Evolutionary conservation across 2,113 vertebrate species (phyloP).

Genomic region (Tricholaema leucomelas): DNA sequence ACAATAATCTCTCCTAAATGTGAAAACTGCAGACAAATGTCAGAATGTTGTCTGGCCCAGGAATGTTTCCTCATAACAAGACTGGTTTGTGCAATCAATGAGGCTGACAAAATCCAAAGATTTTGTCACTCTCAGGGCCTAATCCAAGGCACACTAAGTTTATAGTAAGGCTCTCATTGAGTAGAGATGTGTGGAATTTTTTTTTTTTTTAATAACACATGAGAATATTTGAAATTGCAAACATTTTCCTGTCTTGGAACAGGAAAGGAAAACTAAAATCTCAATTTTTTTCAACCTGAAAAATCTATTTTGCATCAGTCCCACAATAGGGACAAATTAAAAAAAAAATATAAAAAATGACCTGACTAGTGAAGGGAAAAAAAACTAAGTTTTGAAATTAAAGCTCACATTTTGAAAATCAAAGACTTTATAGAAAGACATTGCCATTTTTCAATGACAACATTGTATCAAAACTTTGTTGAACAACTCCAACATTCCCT

Average conservation of each 20-base stretch:
- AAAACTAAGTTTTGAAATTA: not conserved
- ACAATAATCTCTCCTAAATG: conserved; percentile 55
- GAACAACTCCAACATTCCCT: not conserved
- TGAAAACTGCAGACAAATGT: conserved; percentile 62
- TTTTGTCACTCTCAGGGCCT: conserved; percentile 35
- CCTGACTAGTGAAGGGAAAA: not conserved
- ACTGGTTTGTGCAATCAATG: conserved; percentile 64
- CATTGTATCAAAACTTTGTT: not conserved
- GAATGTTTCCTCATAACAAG: conserved; percentile 60
- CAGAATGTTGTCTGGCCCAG: conserved; percentile 30
- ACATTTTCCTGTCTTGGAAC: not conserved
- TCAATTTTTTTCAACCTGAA: not conserved
- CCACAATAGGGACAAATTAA: not conserved
- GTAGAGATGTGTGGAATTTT: not conserved
- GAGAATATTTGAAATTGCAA: conserved; percentile 9
- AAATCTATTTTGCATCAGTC: not conserved
- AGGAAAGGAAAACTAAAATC: not conserved
- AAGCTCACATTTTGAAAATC: not conserved
- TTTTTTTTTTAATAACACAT: not conserved
- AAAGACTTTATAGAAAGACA: not conserved
- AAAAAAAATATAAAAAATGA: not conserved
- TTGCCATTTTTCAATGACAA: not conserved
- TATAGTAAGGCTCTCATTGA: conserved; percentile 48
- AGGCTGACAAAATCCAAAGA: conserved; percentile 53
- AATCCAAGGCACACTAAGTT: conserved; percentile 30